These are phyloP conservation scores for Gavia stellata DNA, from an alignment of 2,113 vertebrate genomes.

Conservation along the genomic window DNA sequence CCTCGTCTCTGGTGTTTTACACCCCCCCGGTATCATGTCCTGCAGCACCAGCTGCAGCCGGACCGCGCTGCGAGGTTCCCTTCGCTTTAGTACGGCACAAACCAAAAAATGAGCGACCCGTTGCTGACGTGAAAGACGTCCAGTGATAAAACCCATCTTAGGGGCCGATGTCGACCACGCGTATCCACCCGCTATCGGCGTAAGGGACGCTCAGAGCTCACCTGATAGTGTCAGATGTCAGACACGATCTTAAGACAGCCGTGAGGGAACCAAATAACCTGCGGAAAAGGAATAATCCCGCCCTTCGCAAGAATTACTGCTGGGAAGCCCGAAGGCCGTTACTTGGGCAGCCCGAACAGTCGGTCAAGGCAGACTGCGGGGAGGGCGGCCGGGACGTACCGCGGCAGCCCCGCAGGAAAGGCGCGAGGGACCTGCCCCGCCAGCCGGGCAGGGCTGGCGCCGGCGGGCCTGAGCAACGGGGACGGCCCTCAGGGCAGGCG, in stretches of 20 bases:
- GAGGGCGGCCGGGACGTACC: rapidly evolving
- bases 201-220: rapidly evolving
- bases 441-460: background rate
- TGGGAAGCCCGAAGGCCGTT: too few relatives aligned
- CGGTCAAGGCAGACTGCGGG: background rate
- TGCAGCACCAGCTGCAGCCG: background rate
- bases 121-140: background rate
- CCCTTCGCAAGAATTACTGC: background rate
- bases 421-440: background rate
- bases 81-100: background rate
- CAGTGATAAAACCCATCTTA: rapidly evolving
- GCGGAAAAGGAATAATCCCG: too few relatives aligned
- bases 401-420: background rate
- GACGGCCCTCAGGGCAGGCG: too few relatives aligned
- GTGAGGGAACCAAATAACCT: rapidly evolving
- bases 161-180: rapidly evolving
- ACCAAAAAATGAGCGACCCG: rapidly evolving
- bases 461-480: background rate
- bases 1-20: rapidly evolving
- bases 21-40: background rate
- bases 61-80: rapidly evolving
- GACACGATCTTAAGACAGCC: background rate
- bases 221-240: rapidly evolving
- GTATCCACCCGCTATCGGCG: rapidly evolving
- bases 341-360: background rate